These are phyloP conservation scores for Euwallacea similis DNA, from an alignment of 1,140 invertebrate species.

Conservation along the genomic window DNA sequence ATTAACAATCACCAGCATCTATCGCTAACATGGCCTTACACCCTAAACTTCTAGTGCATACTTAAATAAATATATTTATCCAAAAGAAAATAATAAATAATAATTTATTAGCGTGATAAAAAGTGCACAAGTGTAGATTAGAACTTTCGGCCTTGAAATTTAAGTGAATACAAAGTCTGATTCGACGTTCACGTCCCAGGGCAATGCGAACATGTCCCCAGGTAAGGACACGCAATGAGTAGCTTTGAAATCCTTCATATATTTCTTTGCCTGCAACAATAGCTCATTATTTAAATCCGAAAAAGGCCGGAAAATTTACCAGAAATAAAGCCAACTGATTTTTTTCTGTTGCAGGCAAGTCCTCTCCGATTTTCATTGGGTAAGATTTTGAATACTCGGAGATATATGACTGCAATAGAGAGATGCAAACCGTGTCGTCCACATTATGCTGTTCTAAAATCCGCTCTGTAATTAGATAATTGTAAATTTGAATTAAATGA, in stretches of 20 bases:
- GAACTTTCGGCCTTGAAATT: not conserved
- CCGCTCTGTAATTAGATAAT: slow-evolving; percentile 41
- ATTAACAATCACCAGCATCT: too few relatives aligned
- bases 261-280: slow-evolving; percentile 66
- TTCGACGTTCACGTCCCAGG: slow-evolving; percentile 53
- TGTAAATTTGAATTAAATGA: slow-evolving; percentile 6
- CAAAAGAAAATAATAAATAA: too few relatives aligned
- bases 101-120: too few relatives aligned
- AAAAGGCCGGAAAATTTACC: slow-evolving; percentile 52
- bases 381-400: slow-evolving; percentile 60
- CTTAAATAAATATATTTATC: too few relatives aligned
- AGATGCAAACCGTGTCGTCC: slow-evolving; percentile 59
- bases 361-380: slow-evolving; percentile 65
- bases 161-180: slow-evolving; percentile 49
- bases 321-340: slow-evolving; percentile 64
- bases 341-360: slow-evolving; percentile 57
- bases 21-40: too few relatives aligned
- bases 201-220: slow-evolving; percentile 66
- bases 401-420: slow-evolving; percentile 61
- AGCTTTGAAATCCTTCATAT: slow-evolving; percentile 84
- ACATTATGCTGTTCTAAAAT: slow-evolving; percentile 43
- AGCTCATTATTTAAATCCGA: slow-evolving; percentile 6
- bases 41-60: too few relatives aligned
- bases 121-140: too few relatives aligned
- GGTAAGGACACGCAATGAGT: slow-evolving; percentile 85